phyloP scores from a whole-genome alignment of 2,888 invertebrate species.

The Nemotelus nigrinus region DNA sequence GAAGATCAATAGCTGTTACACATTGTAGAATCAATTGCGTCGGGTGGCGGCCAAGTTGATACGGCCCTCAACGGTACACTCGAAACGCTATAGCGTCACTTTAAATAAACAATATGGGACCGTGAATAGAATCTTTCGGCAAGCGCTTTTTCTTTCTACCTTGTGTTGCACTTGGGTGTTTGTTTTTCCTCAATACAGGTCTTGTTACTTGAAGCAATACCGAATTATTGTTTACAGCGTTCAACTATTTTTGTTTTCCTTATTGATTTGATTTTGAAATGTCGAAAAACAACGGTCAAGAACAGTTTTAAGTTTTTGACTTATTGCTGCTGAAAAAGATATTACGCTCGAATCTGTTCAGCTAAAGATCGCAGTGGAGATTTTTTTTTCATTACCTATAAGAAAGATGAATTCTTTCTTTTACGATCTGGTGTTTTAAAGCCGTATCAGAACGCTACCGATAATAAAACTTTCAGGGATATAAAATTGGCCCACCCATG shows the following conservation, averaged over 20 bases:
- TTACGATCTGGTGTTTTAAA: constrained; percentile 30
- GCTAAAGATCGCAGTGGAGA: too few relatives aligned
- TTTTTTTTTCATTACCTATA: too few relatives aligned
- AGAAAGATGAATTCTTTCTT: background rate
- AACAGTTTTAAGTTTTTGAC: background rate
- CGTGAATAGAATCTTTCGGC: constrained; percentile 21
- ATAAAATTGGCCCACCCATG: constrained; percentile 38
- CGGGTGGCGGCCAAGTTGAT: background rate
- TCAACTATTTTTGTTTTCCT: constrained; percentile 1
- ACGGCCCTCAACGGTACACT: background rate
- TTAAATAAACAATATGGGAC: constrained; percentile 34
- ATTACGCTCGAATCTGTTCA: too few relatives aligned
- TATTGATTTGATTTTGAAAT: constrained; percentile 18
- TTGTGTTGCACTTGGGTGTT: constrained; percentile 12
- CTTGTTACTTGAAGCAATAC: too few relatives aligned
- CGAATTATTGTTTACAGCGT: constrained; percentile 23
- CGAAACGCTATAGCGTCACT: constrained; percentile 6
- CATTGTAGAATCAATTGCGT: background rate
- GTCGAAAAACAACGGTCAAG: background rate
- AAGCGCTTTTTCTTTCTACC: background rate
- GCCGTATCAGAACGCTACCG: constrained; percentile 33
- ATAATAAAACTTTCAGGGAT: constrained; percentile 28
- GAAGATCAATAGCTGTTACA: constrained; percentile 38
- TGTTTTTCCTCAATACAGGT: background rate
- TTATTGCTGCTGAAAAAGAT: background rate